Conservation (phyloP, 92 coral and sea anemone species). For the Parazoanthus atlanticus region DNA sequence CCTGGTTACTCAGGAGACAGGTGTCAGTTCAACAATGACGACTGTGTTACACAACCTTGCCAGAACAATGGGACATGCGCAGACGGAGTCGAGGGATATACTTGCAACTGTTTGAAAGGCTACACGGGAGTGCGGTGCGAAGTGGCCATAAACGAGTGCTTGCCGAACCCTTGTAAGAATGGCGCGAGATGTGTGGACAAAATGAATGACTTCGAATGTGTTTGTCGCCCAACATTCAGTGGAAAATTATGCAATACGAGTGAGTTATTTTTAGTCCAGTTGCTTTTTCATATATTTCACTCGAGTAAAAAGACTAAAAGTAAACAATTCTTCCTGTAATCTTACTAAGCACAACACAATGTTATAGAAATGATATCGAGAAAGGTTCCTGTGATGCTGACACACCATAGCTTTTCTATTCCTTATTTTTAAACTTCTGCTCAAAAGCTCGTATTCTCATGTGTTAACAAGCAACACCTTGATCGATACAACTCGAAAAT, state of each 20-base stretch:
- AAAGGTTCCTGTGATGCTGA: too few species aligned
- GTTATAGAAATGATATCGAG: too few species aligned
- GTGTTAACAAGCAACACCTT: too few species aligned
- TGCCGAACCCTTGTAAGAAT: conserved; percentile 77
- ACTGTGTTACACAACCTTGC: conserved; percentile 82
- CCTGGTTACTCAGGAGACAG: conserved; percentile 81
- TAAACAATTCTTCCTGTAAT: too few species aligned
- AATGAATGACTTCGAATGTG: conserved; percentile 73
- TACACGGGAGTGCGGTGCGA: conserved; percentile 82
- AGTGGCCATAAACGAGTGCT: conserved; percentile 65
- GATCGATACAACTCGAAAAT: too few species aligned
- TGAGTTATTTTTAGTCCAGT: conserved; percentile 29
- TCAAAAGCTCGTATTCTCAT: too few species aligned
- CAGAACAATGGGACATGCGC: conserved; percentile 79
- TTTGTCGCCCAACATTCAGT: conserved; percentile 82
- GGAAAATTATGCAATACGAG: conserved; percentile 75
- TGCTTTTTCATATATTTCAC: neutral
- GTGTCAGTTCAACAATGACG: conserved; percentile 80
- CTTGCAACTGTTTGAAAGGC: conserved; percentile 75
- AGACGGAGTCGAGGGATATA: conserved; percentile 66
- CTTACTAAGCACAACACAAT: too few species aligned
- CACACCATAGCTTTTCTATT: too few species aligned
- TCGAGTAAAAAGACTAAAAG: too few species aligned
- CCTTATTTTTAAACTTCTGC: too few species aligned
- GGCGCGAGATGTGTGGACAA: conserved; percentile 80